Evolutionary conservation across 2,113 vertebrate genomes (phyloP).

Genomic region (Lophura nycthemera): DNA sequence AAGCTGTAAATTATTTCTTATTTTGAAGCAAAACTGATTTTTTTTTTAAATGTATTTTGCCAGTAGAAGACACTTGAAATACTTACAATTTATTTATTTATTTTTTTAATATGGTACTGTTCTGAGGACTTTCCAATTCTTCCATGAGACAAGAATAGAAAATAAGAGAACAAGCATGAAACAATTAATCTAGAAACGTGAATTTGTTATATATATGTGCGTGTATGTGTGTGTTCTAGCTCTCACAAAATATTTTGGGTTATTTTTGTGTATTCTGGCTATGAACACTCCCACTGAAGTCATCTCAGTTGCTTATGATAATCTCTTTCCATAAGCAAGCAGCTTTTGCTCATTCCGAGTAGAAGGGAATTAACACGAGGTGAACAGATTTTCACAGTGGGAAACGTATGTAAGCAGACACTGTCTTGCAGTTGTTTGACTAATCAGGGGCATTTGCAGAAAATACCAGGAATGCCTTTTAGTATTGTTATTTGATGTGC

Average conservation of each 20-base stretch:
- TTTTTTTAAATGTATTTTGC: not conserved
- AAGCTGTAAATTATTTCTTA: not conserved
- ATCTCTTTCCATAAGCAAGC: not conserved
- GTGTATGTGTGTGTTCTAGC: not conserved
- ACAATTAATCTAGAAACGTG: not conserved
- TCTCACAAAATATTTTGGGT: not conserved
- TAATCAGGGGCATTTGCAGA: not conserved
- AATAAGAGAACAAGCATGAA: not conserved
- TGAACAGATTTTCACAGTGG: constrained; percentile 29
- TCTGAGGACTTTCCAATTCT: not conserved
- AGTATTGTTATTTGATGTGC: not conserved
- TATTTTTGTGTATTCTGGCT: not conserved
- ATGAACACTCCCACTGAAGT: not conserved
- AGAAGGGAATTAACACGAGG: not conserved
- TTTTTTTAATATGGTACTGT: not conserved
- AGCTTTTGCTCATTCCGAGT: not conserved
- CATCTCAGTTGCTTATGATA: not conserved
- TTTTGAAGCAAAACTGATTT: not conserved
- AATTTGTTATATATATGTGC: not conserved
- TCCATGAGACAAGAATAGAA: not conserved
- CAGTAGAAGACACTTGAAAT: not conserved
- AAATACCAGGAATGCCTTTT: not conserved
- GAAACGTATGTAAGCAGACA: constrained; percentile 3
- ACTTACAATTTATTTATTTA: accelerated
- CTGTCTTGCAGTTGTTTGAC: not conserved